phyloP scores from a whole-genome alignment of 2,797 vertebrate species.

The Bradypodion pumilum region DNA sequence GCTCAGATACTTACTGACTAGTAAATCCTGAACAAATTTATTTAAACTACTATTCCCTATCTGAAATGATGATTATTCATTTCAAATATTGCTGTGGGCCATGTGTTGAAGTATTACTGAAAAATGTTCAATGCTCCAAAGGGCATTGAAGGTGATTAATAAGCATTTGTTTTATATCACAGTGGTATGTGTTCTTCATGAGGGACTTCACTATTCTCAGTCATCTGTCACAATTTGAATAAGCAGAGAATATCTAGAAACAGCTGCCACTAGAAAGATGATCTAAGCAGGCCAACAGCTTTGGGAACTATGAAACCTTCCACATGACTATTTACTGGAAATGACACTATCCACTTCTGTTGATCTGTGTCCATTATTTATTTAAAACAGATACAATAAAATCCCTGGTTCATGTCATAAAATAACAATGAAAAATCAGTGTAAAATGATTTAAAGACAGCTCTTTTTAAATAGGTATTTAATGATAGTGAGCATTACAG shows the following conservation, averaged over 20 bases:
- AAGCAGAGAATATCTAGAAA: constrained; percentile 37
- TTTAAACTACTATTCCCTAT: neutral
- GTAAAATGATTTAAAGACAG: neutral
- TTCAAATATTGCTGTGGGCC: neutral
- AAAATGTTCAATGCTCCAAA: neutral
- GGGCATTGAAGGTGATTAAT: constrained; percentile 16
- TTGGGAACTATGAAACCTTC: neutral
- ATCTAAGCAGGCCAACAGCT: neutral
- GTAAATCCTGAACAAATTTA: neutral
- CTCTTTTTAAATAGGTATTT: too few species aligned
- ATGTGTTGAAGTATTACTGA: neutral
- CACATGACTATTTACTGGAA: neutral
- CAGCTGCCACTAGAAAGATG: constrained; percentile 22
- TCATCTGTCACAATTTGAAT: constrained; percentile 28
- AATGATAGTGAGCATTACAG: too few species aligned
- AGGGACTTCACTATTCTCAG: constrained; percentile 16
- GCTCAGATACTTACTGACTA: neutral
- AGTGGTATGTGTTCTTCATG: constrained; percentile 24
- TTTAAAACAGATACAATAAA: neutral
- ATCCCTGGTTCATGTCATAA: neutral
- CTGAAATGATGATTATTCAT: neutral
- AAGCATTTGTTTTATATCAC: neutral
- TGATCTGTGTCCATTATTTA: neutral
- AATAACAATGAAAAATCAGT: neutral
- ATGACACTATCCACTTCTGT: neutral